Evolutionary conservation across 2,888 invertebrate species (phyloP).

Genomic region (Aphidius colemani): DNA sequence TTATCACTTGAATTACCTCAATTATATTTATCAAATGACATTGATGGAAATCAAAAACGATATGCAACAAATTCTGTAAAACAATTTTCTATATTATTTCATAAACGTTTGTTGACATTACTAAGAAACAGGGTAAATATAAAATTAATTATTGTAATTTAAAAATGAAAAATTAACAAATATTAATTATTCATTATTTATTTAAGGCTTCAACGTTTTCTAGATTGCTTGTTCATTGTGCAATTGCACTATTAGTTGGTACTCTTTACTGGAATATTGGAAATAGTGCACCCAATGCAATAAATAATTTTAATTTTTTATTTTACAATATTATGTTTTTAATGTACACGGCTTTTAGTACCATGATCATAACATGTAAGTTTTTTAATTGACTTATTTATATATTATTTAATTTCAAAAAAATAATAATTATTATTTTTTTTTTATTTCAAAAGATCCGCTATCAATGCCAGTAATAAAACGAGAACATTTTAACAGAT

Average conservation of each 20-base stretch:
- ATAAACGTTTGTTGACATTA: slow-evolving; percentile 68
- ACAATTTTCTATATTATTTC: slow-evolving; percentile 67
- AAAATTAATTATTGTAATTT: neutral
- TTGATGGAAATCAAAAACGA: slow-evolving; percentile 36
- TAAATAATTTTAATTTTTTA: slow-evolving; percentile 85
- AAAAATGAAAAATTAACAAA: neutral
- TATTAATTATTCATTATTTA: slow-evolving; percentile 26
- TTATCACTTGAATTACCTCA: slow-evolving; percentile 10
- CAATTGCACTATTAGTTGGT: slow-evolving; percentile 83
- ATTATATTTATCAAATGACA: neutral
- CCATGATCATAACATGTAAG: slow-evolving; percentile 89
- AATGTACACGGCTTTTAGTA: slow-evolving; percentile 92
- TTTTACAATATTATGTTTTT: slow-evolving; percentile 93
- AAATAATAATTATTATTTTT: slow-evolving; percentile 22
- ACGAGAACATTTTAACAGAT: slow-evolving; percentile 85
- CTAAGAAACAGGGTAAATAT: slow-evolving; percentile 69
- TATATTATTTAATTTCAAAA: too few relatives aligned
- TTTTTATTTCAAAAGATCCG: slow-evolving; percentile 69
- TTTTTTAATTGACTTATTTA: too few relatives aligned
- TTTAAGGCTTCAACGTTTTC: slow-evolving; percentile 74
- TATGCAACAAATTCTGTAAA: slow-evolving; percentile 67
- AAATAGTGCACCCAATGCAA: slow-evolving; percentile 79
- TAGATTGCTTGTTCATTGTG: slow-evolving; percentile 77
- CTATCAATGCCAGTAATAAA: slow-evolving; percentile 79
- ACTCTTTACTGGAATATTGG: slow-evolving; percentile 84